A percentile compares a stretch with the other conserved stretches of the same genome.
Evolutionary conservation across 2,888 invertebrate genomes (phyloP).

Genomic region (Pteria penguin): DNA sequence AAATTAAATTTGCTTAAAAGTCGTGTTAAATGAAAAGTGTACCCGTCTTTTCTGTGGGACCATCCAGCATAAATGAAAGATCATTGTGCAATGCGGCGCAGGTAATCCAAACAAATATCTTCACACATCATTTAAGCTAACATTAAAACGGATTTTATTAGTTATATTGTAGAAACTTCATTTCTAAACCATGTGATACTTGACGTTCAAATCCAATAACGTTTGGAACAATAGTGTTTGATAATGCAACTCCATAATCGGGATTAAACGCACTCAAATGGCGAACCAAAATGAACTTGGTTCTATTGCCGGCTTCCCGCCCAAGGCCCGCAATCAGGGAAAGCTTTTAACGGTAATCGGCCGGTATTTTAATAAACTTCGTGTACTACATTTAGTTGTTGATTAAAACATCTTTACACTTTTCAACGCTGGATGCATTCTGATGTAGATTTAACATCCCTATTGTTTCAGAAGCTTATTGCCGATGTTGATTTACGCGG

Average conservation of each 20-base stretch:
- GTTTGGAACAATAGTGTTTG: slow-evolving; percentile 19
- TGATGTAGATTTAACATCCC: background rate
- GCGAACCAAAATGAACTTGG: slow-evolving; percentile 29
- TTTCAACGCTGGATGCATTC: slow-evolving; percentile 15
- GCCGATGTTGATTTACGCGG: background rate
- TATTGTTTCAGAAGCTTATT: slow-evolving; percentile 1
- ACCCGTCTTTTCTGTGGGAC: slow-evolving; percentile 11
- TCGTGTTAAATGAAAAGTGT: slow-evolving; percentile 30
- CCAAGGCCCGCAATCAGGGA: slow-evolving; percentile 30
- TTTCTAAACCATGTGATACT: background rate
- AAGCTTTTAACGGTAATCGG: slow-evolving; percentile 21
- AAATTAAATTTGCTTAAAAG: slow-evolving; percentile 44
- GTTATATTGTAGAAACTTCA: slow-evolving; percentile 20
- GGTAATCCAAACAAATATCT: slow-evolving; percentile 16
- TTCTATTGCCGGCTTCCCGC: slow-evolving; percentile 4
- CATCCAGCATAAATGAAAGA: slow-evolving; percentile 7
- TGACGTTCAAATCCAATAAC: background rate
- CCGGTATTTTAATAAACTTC: slow-evolving; percentile 14
- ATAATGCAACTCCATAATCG: slow-evolving; percentile 13
- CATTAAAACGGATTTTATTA: slow-evolving; percentile 34
- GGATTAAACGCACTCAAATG: slow-evolving; percentile 15
- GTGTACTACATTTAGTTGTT: slow-evolving; percentile 25
- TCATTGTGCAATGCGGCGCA: slow-evolving; percentile 23
- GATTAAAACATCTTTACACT: slow-evolving; percentile 35
- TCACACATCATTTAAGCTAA: slow-evolving; percentile 12